Evolutionary conservation across 2,113 vertebrate species (phyloP), one percentile per base, ranked within the genome.

Genomic region (Cavia aperea): DNA sequence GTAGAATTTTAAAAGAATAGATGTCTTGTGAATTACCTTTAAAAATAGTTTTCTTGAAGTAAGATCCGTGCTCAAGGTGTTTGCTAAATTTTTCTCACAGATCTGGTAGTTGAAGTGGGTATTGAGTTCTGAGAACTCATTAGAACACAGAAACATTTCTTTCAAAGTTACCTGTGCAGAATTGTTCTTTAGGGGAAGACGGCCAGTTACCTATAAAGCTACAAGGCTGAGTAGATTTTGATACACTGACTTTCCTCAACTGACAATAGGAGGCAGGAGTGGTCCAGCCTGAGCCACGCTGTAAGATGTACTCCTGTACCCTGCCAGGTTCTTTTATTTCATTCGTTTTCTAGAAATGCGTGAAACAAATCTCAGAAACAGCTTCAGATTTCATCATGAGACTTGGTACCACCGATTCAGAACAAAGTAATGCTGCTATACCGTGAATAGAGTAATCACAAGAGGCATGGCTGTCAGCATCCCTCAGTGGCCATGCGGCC

Each of bases 191-290:
- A 13, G 51, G 81, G 65, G 43, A 86, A 46, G 58, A 70, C 73
- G 46, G 11, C 39, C n/a, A 21, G 39, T 58, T 54, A n/a, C 33
- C 54, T 58, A 11, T 31, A 49, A 62, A 26, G 72, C n/a, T 88
- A 18, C 43, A 39, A 26, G 72, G 31, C 1, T 75, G 43, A 60
- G 10, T 23, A 15, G 13, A 26, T 54, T 66, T 36, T n/a, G 81
- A 84, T 58, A 14, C 24, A 29, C 56, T 91, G 63, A n/a, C 51
- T 94, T 85, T 49, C 72, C 54, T 86, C 60, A 58, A 73, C 26
- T 81, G 87, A 68, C 95, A 81, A 79, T 33, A 93, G 95, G 91
- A 96, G 94, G 68, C 93, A 92, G 81, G 75, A 43, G 72, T 75
- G 43, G 43, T 70, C 90, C 54, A 81, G 85, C 12, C 78, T 94